These are phyloP conservation scores for Syndactyla subalaris DNA, from an alignment of 2,797 vertebrate genomes.

Conservation along the genomic window DNA sequence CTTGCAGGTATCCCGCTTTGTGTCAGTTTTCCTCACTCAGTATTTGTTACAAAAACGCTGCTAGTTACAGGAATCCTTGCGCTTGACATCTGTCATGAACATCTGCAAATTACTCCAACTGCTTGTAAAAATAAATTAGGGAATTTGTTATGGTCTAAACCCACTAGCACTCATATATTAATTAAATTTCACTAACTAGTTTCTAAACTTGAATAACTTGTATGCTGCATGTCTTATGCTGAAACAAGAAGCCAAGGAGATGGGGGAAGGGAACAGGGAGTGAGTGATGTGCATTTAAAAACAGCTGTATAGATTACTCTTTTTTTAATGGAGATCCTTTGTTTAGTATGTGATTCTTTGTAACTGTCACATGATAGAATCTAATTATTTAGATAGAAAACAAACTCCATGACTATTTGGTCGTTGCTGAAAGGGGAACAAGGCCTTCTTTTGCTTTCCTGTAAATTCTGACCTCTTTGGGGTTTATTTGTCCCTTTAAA, in stretches of 20 bases:
- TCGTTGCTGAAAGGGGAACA: neutral
- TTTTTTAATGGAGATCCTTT: conserved; percentile 7
- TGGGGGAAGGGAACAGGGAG: neutral
- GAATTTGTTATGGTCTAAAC: neutral
- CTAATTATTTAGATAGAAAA: conserved; percentile 8
- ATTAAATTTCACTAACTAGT: conserved; percentile 29
- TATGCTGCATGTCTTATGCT: neutral
- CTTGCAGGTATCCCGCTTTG: neutral
- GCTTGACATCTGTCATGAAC: neutral
- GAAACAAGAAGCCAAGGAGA: neutral
- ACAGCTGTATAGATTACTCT: neutral
- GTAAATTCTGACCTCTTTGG: neutral
- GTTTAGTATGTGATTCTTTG: neutral
- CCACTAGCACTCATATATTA: neutral
- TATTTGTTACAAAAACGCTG: neutral
- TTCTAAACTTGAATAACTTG: conserved; percentile 49
- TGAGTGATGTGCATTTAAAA: neutral
- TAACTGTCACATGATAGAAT: neutral
- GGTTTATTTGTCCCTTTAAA: neutral
- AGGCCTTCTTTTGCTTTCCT: neutral
- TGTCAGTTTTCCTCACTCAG: neutral
- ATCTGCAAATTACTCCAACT: neutral
- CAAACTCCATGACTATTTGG: neutral
- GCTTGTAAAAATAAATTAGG: conserved; percentile 11
- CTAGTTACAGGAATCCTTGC: neutral